Evolutionary conservation across 2,113 vertebrate species (phyloP).

Genomic region (Burhinus bistriatus): DNA sequence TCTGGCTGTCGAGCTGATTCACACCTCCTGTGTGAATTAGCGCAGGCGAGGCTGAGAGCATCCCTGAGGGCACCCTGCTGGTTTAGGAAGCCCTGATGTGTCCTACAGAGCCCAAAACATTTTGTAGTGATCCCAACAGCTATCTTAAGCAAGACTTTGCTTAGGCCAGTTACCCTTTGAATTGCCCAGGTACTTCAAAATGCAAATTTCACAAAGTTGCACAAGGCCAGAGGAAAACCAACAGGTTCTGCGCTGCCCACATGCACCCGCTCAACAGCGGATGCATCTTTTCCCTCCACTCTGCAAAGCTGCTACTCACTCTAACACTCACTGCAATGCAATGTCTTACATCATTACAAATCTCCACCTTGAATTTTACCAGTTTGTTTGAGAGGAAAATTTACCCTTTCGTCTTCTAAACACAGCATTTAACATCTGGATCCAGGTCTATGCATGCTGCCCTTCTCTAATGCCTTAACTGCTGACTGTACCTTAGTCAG

Average conservation of each 20-base stretch:
- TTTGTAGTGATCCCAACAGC: not conserved
- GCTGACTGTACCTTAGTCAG: not conserved
- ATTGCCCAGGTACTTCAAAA: not conserved
- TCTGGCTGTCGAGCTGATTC: not conserved
- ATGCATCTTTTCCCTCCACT: not conserved
- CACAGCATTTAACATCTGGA: not conserved
- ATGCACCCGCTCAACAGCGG: no score
- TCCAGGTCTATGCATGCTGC: not conserved
- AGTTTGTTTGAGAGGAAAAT: not conserved
- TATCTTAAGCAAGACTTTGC: not conserved
- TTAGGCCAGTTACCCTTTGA: not conserved
- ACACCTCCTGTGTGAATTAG: not conserved
- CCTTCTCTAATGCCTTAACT: not conserved
- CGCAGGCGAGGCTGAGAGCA: fast-evolving
- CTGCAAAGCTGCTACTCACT: not conserved
- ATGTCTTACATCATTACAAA: not conserved
- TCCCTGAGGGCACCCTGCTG: not conserved
- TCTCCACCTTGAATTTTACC: not conserved
- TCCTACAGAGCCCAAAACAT: not conserved
- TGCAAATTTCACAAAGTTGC: not conserved
- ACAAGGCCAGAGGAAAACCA: not conserved
- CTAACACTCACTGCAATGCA: not conserved
- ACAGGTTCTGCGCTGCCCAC: not conserved
- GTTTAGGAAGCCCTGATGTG: not conserved
- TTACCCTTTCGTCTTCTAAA: not conserved